phyloP scores from a whole-genome alignment of 2,113 vertebrate species.

The Calidris pygmaea region DNA sequence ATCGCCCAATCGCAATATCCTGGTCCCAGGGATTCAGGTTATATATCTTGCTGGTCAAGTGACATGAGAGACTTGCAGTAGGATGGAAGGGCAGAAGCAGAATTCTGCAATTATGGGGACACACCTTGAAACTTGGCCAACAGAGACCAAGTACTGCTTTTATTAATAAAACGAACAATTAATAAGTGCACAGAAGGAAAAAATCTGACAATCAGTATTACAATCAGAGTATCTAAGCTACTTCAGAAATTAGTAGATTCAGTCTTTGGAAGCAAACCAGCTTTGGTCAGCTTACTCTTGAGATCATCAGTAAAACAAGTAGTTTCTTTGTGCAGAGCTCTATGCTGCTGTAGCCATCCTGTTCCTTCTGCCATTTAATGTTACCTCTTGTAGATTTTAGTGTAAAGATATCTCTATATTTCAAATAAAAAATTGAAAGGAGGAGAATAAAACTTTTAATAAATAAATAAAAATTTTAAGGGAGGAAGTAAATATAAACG shows the following conservation, averaged over 20 bases:
- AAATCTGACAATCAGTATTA: neutral
- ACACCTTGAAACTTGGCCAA: neutral
- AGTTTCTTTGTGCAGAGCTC: neutral
- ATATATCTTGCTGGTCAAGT: rapidly evolving
- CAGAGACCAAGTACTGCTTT: neutral
- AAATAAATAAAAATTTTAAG: neutral
- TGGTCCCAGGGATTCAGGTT: neutral
- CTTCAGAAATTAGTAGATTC: neutral
- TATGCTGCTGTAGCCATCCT: neutral
- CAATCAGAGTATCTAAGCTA: neutral
- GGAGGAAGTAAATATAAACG: neutral
- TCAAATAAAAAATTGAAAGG: neutral
- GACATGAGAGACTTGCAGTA: neutral
- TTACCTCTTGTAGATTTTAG: neutral
- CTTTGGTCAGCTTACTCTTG: neutral
- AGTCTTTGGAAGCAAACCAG: neutral
- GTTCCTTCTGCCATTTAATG: neutral
- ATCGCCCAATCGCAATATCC: no score
- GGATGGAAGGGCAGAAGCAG: neutral
- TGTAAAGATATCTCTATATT: neutral
- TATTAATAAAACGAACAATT: neutral
- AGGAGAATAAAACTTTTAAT: neutral
- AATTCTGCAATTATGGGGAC: neutral
- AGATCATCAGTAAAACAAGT: neutral
- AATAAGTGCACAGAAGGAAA: neutral